These are phyloP conservation scores for Empidonax traillii DNA, from an alignment of 2,113 vertebrate genomes.

Conservation along the genomic window DNA sequence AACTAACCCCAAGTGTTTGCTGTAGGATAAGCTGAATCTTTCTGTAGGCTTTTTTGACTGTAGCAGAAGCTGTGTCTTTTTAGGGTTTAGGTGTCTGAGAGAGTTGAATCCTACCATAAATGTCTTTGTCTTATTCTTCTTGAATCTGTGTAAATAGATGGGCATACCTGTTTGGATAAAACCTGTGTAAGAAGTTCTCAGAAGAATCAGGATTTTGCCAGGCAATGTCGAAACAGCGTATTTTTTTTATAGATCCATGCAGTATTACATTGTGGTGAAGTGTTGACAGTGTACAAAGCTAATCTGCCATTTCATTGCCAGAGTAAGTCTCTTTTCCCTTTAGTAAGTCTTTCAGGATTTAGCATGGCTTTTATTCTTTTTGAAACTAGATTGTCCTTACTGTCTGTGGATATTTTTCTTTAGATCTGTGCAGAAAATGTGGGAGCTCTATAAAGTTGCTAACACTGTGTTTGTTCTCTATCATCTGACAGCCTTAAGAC, in stretches of 20 bases:
- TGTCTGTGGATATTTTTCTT: not conserved
- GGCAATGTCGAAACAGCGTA: not conserved
- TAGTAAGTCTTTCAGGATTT: not conserved
- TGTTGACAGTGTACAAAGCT: not conserved
- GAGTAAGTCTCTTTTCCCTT: not conserved
- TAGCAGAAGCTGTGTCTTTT: not conserved
- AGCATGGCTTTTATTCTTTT: not conserved
- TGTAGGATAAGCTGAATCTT: not conserved
- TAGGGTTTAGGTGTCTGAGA: not conserved
- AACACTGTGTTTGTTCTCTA: not conserved
- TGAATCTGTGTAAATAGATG: not conserved
- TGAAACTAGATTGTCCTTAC: not conserved
- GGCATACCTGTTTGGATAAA: not conserved
- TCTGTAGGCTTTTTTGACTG: not conserved
- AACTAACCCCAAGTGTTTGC: not conserved
- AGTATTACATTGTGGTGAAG: not conserved
- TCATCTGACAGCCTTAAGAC: not conserved
- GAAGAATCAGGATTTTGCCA: not conserved
- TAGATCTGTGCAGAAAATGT: not conserved
- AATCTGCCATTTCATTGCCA: not conserved
- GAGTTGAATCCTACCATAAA: not conserved
- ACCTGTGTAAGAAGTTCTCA: not conserved
- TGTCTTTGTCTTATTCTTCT: not conserved
- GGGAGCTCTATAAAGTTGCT: not conserved
- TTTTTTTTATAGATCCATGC: not conserved